Conservation (phyloP, 1,140 invertebrate genomes). For the Formica selysi region DNA sequence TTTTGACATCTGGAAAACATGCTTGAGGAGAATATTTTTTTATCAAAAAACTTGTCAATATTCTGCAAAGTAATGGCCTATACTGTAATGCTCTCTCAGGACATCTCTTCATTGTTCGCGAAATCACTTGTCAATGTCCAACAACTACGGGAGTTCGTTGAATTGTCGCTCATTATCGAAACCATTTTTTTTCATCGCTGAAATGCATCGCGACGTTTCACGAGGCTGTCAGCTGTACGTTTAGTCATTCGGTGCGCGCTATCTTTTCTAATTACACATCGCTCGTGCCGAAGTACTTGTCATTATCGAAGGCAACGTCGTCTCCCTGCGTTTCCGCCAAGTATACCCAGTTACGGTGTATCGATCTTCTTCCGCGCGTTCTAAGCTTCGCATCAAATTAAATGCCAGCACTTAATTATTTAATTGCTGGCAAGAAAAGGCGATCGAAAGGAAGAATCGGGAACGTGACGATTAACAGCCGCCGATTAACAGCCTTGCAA, state of each 20-base stretch:
- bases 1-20: neutral
- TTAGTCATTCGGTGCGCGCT: neutral
- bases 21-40: neutral
- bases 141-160: neutral
- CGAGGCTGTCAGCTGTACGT: neutral
- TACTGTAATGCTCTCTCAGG: neutral
- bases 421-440: conserved; percentile 42
- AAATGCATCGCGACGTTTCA: neutral
- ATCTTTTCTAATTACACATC: conserved; percentile 52
- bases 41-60: conserved; percentile 12
- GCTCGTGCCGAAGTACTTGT: conserved; percentile 46
- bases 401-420: conserved; percentile 70
- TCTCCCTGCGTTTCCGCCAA: conserved; percentile 38
- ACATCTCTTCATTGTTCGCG: conserved; percentile 21
- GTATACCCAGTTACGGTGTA: conserved; percentile 3
- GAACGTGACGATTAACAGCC: conserved; percentile 27
- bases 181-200: conserved; percentile 12
- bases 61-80: conserved; percentile 16
- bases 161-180: conserved; percentile 50
- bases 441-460: conserved; percentile 3
- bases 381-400: conserved; percentile 54
- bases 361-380: conserved; percentile 39
- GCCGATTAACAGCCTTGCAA: neutral
- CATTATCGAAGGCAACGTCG: conserved; percentile 57
- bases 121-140: conserved; percentile 15